A percentile compares a stretch with the other conserved stretches of the same genome.
Conservation (phyloP, 37 sponge, comb jelly and placozoan genomes). For the Halisarca cf. caerulea region DNA sequence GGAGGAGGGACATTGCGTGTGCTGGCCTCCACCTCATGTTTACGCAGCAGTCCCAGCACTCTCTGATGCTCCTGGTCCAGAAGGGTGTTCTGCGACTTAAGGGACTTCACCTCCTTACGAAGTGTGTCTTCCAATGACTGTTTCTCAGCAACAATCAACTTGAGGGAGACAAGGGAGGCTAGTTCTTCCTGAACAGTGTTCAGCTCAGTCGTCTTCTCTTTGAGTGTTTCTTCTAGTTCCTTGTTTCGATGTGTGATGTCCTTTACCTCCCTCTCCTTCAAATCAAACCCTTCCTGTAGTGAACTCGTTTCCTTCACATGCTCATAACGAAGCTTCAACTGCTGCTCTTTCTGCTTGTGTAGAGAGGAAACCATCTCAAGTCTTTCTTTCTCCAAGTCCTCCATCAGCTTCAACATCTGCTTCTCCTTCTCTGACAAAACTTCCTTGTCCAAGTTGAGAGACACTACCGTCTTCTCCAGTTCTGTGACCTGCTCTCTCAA, state of each 20-base stretch:
- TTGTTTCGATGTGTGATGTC: neutral
- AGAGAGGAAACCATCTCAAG: neutral
- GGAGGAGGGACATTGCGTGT: constrained; percentile 5
- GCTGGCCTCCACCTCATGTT: constrained; percentile 43
- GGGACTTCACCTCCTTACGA: constrained; percentile 28
- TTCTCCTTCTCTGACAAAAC: neutral
- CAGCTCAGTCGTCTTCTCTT: constrained; percentile 5
- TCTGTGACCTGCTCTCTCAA: constrained; percentile 21
- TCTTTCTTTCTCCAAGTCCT: constrained; percentile 14
- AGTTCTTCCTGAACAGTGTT: constrained; percentile 21
- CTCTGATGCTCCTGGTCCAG: neutral
- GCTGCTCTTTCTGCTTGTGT: neutral
- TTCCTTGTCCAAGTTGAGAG: neutral
- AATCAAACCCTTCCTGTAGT: constrained; percentile 28
- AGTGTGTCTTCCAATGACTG: constrained; percentile 34
- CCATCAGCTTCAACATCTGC: neutral
- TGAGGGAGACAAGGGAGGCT: neutral
- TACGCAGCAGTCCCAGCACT: constrained; percentile 28
- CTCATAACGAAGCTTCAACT: neutral
- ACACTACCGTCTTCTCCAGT: neutral
- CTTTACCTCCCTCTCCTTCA: neutral
- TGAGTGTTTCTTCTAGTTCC: constrained; percentile 13
- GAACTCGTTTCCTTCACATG: constrained; percentile 8
- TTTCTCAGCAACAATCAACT: constrained; percentile 14
- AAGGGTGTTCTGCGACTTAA: neutral